Base-by-base conservation (phyloP, 2,888 invertebrate genomes). In the Phytoseiulus persimilis region DNA sequence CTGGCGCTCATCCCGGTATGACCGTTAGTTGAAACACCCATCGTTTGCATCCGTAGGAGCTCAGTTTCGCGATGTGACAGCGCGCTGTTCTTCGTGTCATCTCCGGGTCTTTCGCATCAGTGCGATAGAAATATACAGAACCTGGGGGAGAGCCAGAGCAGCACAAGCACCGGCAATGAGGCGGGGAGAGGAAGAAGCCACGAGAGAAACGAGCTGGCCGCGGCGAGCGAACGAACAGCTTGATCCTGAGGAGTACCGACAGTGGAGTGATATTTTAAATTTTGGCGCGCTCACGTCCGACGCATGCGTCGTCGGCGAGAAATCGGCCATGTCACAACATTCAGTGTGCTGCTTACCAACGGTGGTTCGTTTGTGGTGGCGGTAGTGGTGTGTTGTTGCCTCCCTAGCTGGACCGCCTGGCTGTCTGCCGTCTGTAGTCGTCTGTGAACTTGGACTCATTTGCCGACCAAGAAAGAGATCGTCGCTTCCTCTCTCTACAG, bases 291-390 rank as follows among this genome's bases (percentile, higher is more conserved):
- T 14, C 65, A 14, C 1, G 65, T 14, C 65, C 65, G 1, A 23
- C 65, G 65, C 65, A 65, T 65, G 65, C 65, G 65, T 65, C 65
- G 65, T 65, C 28, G 65, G 14, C 65, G 65, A 65, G 65, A 65
- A 65, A 65, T 65, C 65, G 65, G 65, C 65, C 65, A 65, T 65
- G 65, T 65, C 65, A 65, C 65, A 65, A 65, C 65, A 65, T 65
- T 65, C 65, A 65, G 65, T 65, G 14, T 28, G 23, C 65, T 65
- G 65, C 65, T 65, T 65, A 65, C 65, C 65, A 65, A 14, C 65
- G 65, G 65, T 65, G 65, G 65, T 65, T 6, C 65, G 65, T 65
- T 65, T 65, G 65, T 65, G 65, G 65, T 65, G 65, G 65, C 65
- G 65, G 65, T 65, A 65, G 65, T 65, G 65, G 65, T 65, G 65